These are phyloP conservation scores for Trisateles emortualis DNA, from an alignment of 2,888 invertebrate species.

Conservation along the genomic window DNA sequence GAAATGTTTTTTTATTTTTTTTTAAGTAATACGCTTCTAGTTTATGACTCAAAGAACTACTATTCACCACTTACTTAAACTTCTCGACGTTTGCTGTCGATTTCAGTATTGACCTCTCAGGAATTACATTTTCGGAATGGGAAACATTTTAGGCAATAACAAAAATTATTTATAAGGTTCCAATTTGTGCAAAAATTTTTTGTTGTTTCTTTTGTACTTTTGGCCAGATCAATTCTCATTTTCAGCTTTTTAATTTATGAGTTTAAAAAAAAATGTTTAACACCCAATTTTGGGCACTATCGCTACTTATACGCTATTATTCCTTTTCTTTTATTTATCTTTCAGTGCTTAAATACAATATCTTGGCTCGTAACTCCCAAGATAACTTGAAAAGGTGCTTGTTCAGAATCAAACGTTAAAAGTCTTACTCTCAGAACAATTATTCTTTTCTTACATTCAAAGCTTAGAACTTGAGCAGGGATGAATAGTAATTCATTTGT, in stretches of 20 bases:
- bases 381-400: conserved; percentile 14
- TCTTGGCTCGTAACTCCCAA: neutral
- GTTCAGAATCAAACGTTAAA: conserved; percentile 27
- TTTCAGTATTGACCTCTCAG: conserved; percentile 51
- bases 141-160: conserved; percentile 33
- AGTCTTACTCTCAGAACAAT: conserved; percentile 24
- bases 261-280: neutral
- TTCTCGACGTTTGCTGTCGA: conserved; percentile 52
- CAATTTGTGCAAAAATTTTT: too few species aligned
- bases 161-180: conserved; percentile 12
- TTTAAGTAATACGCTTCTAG: conserved; percentile 25
- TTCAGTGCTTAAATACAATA: neutral
- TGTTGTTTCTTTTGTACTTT: too few species aligned
- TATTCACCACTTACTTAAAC: conserved; percentile 45
- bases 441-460: conserved; percentile 30
- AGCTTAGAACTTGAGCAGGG: conserved; percentile 26
- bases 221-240: too few species aligned
- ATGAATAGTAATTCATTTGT: conserved; percentile 42
- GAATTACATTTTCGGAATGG: conserved; percentile 34
- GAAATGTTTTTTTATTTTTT: too few species aligned
- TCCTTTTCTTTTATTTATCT: neutral
- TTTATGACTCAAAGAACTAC: conserved; percentile 29
- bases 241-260: too few species aligned
- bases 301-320: neutral
- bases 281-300: neutral